phyloP scores from a whole-genome alignment of 1,140 invertebrate genomes.

The Orussus abietinus region DNA sequence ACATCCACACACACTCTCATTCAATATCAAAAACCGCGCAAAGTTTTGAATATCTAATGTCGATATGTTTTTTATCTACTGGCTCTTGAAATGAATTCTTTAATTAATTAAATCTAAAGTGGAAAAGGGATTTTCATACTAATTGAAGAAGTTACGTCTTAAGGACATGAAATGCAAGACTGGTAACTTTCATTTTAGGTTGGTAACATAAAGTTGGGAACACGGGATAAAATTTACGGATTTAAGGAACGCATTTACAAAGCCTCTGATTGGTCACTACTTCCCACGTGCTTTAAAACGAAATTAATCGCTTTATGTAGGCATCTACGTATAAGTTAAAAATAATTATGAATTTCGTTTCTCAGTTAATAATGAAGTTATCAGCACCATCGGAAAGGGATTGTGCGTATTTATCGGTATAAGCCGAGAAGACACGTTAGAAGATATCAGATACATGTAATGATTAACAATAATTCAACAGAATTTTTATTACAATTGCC shows the following conservation, averaged over 20 bases:
- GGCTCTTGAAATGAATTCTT: too few relatives aligned
- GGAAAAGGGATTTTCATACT: too few relatives aligned
- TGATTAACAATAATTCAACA: slow-evolving; percentile 29
- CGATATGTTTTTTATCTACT: too few relatives aligned
- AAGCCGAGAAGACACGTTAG: slow-evolving; percentile 67
- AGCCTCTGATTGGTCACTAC: too few relatives aligned
- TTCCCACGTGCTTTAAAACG: background rate
- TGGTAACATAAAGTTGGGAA: background rate
- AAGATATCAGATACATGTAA: slow-evolving; percentile 86
- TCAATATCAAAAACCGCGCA: too few relatives aligned
- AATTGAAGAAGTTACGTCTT: too few relatives aligned
- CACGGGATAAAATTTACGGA: background rate
- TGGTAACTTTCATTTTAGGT: slow-evolving; percentile 3
- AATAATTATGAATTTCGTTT: slow-evolving; percentile 29
- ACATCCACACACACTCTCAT: too few relatives aligned
- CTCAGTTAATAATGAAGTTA: slow-evolving; percentile 72
- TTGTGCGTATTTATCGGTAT: slow-evolving; percentile 86
- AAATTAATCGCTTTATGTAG: background rate
- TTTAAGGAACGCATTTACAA: too few relatives aligned
- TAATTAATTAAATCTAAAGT: too few relatives aligned
- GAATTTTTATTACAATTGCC: slow-evolving; percentile 13
- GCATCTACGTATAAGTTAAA: slow-evolving; percentile 4
- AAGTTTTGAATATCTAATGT: too few relatives aligned
- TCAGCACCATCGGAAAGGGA: slow-evolving; percentile 80
- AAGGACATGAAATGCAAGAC: too few relatives aligned